These are phyloP conservation scores for Oryzias javanicus DNA, from an alignment of 2,113 vertebrate genomes.

Conservation along the genomic window DNA sequence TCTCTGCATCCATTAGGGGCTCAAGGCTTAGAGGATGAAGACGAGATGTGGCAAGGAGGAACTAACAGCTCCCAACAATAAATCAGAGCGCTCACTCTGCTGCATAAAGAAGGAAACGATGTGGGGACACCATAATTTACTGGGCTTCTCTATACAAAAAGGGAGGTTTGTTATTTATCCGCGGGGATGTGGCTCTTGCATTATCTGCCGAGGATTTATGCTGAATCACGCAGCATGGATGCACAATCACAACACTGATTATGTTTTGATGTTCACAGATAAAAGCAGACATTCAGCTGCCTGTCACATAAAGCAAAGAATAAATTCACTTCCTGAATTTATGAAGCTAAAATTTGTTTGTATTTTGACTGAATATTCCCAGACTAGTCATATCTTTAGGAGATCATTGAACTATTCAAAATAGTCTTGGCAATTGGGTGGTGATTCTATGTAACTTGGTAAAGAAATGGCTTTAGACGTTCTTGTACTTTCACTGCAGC, in stretches of 20 bases:
- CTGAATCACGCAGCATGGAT: slow-evolving; percentile 8
- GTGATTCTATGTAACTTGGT: neutral
- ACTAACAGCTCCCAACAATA: slow-evolving; percentile 49
- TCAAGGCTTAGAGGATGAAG: slow-evolving; percentile 18
- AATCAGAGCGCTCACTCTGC: slow-evolving; percentile 48
- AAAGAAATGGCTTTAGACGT: neutral
- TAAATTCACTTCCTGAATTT: neutral
- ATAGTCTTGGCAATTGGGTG: neutral
- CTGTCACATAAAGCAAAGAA: neutral
- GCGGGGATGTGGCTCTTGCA: neutral
- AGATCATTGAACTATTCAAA: no score
- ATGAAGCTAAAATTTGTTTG: neutral
- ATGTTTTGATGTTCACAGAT: neutral
- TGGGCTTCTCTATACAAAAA: slow-evolving; percentile 43
- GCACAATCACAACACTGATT: neutral
- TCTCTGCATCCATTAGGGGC: slow-evolving; percentile 61
- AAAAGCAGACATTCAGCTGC: neutral
- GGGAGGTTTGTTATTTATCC: neutral
- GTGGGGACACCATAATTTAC: slow-evolving; percentile 61
- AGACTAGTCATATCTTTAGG: no score
- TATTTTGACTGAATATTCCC: no score
- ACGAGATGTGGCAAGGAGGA: slow-evolving; percentile 21
- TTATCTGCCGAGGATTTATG: slow-evolving; percentile 14
- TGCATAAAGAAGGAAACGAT: slow-evolving; percentile 20
- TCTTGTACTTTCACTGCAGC: neutral